Evolutionary conservation across 2,888 invertebrate species (phyloP), one percentile per base, ranked within the genome.

Genomic region (Leptarthrus brevirostris): DNA sequence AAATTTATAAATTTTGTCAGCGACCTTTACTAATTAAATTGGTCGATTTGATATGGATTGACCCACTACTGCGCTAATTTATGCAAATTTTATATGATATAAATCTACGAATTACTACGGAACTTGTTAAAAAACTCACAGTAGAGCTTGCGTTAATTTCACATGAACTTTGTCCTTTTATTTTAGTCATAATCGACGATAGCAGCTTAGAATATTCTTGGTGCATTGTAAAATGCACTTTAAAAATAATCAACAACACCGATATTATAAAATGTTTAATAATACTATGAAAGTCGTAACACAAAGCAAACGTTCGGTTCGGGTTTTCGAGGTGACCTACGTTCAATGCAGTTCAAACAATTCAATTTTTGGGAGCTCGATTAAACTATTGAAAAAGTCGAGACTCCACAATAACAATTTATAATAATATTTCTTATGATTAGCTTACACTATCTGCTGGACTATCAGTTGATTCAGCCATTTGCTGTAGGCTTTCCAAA

Each of bases 401-500:
- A n/a, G n/a, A n/a, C n/a, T n/a, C n/a, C n/a, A n/a, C n/a, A n/a
- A n/a, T n/a, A n/a, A n/a, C n/a, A n/a, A n/a, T n/a, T n/a, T n/a
- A n/a, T n/a, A n/a, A n/a, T n/a, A n/a, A n/a, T n/a, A n/a, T n/a
- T n/a, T n/a, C n/a, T n/a, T n/a, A n/a, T n/a, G n/a, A n/a, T n/a
- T n/a, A n/a, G 44, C 64, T 44, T 47, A 64, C 64, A 64, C 64
- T 71, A 71, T 71, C 70, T 22, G 70, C 3, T 6, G 10, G 54
- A 20, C 70, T 71, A 54, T 53, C 70, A 47, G 24, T 20, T 10
- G 24, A 2, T 24, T n/a, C 52, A 16, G 49, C 16, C 20, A 69
- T n/a, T 18, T 52, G 26, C 36, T 83, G 81, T 71, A 90, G 79
- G 5, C 89, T 88, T 79, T 90, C 88, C 78, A 87, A 78, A 75